A percentile compares a stretch with the other conserved stretches of the same genome.
Conservation (phyloP, 2,113 vertebrate species). For the Chrysemys picta region DNA sequence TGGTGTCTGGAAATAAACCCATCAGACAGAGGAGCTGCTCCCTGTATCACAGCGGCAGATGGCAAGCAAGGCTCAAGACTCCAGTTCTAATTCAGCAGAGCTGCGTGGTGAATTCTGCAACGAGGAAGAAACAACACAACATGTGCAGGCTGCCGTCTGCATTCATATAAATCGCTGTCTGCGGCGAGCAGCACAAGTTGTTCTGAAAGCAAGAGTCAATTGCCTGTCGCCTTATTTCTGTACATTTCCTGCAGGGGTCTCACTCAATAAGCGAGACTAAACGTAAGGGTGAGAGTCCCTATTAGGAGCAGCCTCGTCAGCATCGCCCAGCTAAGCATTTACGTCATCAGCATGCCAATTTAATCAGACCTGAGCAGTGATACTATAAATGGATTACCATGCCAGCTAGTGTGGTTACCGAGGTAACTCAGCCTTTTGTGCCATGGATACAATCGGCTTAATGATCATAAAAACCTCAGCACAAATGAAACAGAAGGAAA, state of each 20-base stretch:
- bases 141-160: conserved; percentile 32
- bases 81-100: background rate
- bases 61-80: conserved; percentile 1
- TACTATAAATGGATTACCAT: conserved; percentile 78
- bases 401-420: conserved; percentile 79
- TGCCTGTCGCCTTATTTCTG: conserved; percentile 60
- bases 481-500: conserved; percentile 73
- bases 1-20: conserved; percentile 28
- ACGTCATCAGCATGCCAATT: conserved; percentile 75
- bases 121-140: background rate
- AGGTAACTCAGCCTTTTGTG: conserved; percentile 79
- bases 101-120: conserved; percentile 20
- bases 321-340: conserved; percentile 68
- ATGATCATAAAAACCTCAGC: conserved; percentile 72
- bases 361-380: conserved; percentile 74
- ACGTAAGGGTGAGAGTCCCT: conserved; percentile 63
- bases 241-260: conserved; percentile 63
- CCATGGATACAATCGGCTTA: conserved; percentile 78
- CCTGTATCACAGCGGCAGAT: conserved; percentile 3
- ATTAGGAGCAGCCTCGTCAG: conserved; percentile 71
- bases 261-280: conserved; percentile 60
- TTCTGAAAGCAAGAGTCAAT: conserved; percentile 55
- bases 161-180: conserved; percentile 21
- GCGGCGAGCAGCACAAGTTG: conserved; percentile 45
- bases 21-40: conserved; percentile 34